phyloP scores from a whole-genome alignment of 2,797 vertebrate species.

The Geotria australis region DNA sequence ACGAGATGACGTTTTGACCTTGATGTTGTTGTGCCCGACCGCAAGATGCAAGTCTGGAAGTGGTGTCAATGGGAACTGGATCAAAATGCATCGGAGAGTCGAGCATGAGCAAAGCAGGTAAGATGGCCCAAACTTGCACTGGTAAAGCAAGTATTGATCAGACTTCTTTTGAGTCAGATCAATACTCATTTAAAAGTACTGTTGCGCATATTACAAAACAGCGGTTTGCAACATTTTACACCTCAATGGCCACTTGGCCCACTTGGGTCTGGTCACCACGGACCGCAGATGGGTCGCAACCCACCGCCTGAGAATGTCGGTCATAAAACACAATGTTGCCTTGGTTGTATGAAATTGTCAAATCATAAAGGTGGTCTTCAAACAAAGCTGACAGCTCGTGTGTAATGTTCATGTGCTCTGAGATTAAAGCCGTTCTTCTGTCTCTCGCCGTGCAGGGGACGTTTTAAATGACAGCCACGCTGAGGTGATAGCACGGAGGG shows the following conservation, averaged over 20 bases:
- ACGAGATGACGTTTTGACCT: too few species aligned
- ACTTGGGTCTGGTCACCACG: too few species aligned
- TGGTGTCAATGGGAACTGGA: conserved; percentile 69
- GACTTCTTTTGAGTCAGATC: too few species aligned
- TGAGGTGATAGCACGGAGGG: conserved; percentile 52
- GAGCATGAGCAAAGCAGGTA: conserved; percentile 44
- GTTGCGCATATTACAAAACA: not conserved
- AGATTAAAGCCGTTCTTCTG: not conserved
- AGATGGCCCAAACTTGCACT: not conserved
- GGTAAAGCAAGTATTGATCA: not conserved
- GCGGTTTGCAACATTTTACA: too few species aligned
- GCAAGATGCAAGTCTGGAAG: conserved; percentile 12
- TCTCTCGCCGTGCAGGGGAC: conserved; percentile 23
- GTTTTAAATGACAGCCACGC: conserved; percentile 80
- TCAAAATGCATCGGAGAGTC: conserved; percentile 61
- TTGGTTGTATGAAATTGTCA: not conserved
- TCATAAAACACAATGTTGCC: not conserved
- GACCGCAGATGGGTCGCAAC: too few species aligned
- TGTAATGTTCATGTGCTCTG: not conserved
- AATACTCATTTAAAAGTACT: too few species aligned
- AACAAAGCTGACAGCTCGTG: not conserved
- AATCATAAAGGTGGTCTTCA: not conserved
- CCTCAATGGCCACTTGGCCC: too few species aligned
- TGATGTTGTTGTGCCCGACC: too few species aligned
- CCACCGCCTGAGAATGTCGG: not conserved